Evolutionary conservation across 2,797 vertebrate genomes (phyloP).

Genomic region (Cirrhinus molitorella): DNA sequence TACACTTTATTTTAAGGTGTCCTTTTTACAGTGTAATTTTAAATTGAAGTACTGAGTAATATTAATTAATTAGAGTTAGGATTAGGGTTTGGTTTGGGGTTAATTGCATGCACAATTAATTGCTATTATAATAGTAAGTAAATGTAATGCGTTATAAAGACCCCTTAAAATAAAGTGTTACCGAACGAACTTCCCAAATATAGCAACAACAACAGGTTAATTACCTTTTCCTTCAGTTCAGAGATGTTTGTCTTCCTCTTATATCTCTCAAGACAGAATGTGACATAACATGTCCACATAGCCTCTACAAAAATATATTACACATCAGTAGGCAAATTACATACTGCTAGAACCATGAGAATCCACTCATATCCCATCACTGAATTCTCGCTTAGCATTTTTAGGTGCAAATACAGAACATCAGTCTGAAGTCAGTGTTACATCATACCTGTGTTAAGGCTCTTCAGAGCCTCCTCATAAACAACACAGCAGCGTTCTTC

Average conservation of each 20-base stretch:
- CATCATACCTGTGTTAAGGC: constrained; percentile 82
- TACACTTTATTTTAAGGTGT: no score
- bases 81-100: no score
- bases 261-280: constrained; percentile 87
- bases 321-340: neutral
- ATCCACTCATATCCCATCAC: neutral
- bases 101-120: no score
- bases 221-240: constrained; percentile 88
- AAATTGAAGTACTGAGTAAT: no score
- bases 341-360: neutral
- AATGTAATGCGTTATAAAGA: no score
- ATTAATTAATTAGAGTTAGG: no score
- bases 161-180: no score
- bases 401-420: neutral
- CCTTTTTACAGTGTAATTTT: no score
- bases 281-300: constrained; percentile 90
- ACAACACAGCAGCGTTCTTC: constrained; percentile 90
- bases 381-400: neutral
- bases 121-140: no score
- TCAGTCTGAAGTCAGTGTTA: neutral
- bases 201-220: neutral
- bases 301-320: constrained; percentile 74
- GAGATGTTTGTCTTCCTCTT: constrained; percentile 90
- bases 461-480: constrained; percentile 88
- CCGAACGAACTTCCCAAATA: neutral